phyloP scores from a whole-genome alignment of 2,797 vertebrate species.

The Enteromius unitaeniatus region DNA sequence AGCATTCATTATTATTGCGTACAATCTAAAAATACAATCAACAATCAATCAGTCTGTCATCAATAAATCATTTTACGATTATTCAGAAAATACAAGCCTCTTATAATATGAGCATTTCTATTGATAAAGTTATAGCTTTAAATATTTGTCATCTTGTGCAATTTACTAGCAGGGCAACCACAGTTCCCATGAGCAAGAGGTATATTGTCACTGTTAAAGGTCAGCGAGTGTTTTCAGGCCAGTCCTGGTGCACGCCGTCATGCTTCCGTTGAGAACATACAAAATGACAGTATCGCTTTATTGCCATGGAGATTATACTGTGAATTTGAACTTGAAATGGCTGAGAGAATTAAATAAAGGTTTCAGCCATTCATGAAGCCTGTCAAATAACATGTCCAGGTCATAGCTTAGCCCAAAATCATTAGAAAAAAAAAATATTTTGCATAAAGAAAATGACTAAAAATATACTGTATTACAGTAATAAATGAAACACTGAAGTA shows the following conservation, averaged over 20 bases:
- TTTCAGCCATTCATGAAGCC: neutral
- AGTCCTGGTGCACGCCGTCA: constrained; percentile 43
- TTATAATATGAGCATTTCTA: constrained; percentile 70
- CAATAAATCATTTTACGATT: constrained; percentile 52
- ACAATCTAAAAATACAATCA: constrained; percentile 60
- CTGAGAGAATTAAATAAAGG: neutral
- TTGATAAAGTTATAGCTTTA: constrained; percentile 64
- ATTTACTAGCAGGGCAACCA: constrained; percentile 69
- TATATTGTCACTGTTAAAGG: constrained; percentile 62
- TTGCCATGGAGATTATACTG: neutral
- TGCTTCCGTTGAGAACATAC: constrained; percentile 51
- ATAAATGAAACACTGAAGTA: neutral
- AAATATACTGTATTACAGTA: neutral
- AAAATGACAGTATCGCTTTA: neutral
- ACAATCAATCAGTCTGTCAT: constrained; percentile 50
- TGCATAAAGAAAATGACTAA: neutral
- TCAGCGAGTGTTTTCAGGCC: constrained; percentile 51
- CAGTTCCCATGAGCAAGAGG: constrained; percentile 65
- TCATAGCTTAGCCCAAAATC: neutral
- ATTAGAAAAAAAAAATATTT: neutral
- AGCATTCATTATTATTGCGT: constrained; percentile 65
- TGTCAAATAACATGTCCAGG: neutral
- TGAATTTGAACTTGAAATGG: neutral
- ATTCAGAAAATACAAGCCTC: constrained; percentile 67
- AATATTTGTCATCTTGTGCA: constrained; percentile 70